Conservation (phyloP, 2,888 invertebrate genomes). For the Pherbina coryleti region DNA sequence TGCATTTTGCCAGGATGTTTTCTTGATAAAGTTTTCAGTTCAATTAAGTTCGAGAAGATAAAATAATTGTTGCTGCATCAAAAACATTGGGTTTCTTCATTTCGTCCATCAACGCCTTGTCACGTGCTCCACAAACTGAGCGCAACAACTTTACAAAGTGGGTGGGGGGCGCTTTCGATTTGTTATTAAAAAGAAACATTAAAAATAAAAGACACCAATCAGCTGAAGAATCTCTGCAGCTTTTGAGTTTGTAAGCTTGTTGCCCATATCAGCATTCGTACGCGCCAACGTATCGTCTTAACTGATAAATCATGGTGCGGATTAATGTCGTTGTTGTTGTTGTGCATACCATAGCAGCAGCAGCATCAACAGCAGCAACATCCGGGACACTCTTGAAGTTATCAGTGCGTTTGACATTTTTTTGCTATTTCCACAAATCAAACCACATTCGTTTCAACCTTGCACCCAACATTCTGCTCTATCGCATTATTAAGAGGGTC, state of each 20-base stretch:
- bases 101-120: too few relatives aligned
- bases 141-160: too few relatives aligned
- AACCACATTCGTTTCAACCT: background rate
- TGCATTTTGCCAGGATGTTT: too few relatives aligned
- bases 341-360: background rate
- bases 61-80: too few relatives aligned
- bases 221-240: background rate
- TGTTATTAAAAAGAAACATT: background rate
- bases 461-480: background rate
- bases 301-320: conserved; percentile 21
- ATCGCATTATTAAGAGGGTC: background rate
- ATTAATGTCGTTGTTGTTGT: background rate
- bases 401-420: conserved; percentile 19
- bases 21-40: too few relatives aligned
- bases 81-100: too few relatives aligned
- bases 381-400: background rate
- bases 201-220: background rate
- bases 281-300: background rate
- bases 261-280: background rate
- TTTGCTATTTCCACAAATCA: background rate
- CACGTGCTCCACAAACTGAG: too few relatives aligned
- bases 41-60: too few relatives aligned
- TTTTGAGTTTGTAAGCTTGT: background rate
- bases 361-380: background rate
- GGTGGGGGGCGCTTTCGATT: background rate